Evolutionary conservation across 2,113 vertebrate genomes (phyloP), one percentile per base, ranked within the genome.

Genomic region (Trochalopteron elliotii): DNA sequence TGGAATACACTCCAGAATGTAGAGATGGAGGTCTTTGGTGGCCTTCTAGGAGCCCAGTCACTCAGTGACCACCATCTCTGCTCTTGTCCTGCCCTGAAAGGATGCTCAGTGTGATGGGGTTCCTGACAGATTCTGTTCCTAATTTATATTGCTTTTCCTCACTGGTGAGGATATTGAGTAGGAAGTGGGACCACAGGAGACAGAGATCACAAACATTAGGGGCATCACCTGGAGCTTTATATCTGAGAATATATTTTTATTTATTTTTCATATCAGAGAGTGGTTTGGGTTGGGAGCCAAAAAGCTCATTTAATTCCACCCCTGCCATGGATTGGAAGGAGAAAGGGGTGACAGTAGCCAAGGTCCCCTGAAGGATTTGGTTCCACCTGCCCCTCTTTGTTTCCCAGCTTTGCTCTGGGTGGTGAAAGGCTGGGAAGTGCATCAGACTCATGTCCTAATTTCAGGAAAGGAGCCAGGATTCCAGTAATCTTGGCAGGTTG

Each of bases 31-130:
- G 20, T 52, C 22, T 69, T 69, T 33, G 28, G 16, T 83, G 68
- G 10, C 49, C 39, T 89, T 65, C 15, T 47, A 4, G 47, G 60
- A 80, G 12, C n/a, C 20, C 35, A 9, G 1, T 52, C 28, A 9
- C 47, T 57, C 4, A 1, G 59, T 68, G 19, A 7, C 15, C 39
- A 23, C 12, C 12, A 39, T 3, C 57, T 87, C 52, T 81, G 39
- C 33, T 52, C 27, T 24, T 78, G 53, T 3, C n/a, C n/a, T n/a
- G 1, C 47, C 39, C 4, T 0, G 0, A 28, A 12, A 35, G 35
- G 57, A 21, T 61, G 31, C 28, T 83, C 21, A 5, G 57, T 55
- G 57, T 53, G 30, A 24, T 52, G 52, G 13, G 16, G 11, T 22
- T 89, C 33, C 57, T 63, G 44, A 10, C 35, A 37, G 17, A 28